Base-by-base conservation (phyloP, 2,797 vertebrate species). In the Semotilus atromaculatus region DNA sequence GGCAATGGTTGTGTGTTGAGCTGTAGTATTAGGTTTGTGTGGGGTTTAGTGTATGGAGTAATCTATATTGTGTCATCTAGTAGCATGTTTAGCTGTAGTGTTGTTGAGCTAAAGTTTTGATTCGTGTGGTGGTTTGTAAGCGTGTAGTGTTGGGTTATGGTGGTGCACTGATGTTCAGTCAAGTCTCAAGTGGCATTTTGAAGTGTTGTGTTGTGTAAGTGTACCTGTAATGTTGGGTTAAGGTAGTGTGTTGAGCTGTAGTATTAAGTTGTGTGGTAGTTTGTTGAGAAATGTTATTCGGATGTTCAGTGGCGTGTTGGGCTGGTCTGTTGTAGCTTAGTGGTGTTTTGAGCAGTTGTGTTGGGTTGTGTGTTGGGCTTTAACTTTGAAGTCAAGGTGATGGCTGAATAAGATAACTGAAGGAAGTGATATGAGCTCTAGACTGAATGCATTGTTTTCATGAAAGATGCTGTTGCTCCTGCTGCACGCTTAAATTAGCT, bases 401-500 rank as follows among this genome's bases (percentile, higher is more conserved):
- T 55, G 43, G 23, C 40, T 75, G 82, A 66, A 53, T 48, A 67
- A 53, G 34, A 76, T 76, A 51, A 45, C 43, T 60, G 51, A 64
- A 72, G 29, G 53, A 62, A 60, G 31, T 76, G 62, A 80, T 84
- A 86, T 81, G 90, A 90, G 84, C 80, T 80, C 85, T 88, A 78
- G 78, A 85, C 86, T 82, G 89, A 90, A 92, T 90, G 89, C 90
- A 92, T 90, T 93, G 92, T 93, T 94, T 94, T 79, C 92, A 93
- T 93, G 92, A 94, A 94, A 93, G 94, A 95, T 93, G 92, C 92
- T 91, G 91, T 93, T 93, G 91, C 91, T 94, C 92, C 91, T 77
- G 67, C 92, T 94, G 91, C 91, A 91, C 90, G 92, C 94, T 94
- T 95, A 95, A 95, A 95, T 95, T 95, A 95, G 94, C 94, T 93